These are phyloP conservation scores for Urocitellus parryii DNA, from an alignment of 2,113 vertebrate genomes.

Conservation along the genomic window DNA sequence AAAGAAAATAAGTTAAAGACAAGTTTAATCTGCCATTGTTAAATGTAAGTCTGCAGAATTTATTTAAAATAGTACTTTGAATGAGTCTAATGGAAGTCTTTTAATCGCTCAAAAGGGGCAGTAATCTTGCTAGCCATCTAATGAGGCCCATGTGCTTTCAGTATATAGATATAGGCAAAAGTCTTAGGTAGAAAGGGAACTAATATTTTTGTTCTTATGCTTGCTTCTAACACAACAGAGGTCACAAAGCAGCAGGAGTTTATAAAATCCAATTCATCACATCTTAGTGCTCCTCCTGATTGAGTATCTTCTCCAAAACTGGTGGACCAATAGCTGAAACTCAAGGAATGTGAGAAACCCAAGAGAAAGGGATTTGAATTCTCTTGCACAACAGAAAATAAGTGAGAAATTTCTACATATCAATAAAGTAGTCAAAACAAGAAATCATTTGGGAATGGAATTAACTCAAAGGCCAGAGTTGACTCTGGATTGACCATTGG, in stretches of 20 bases:
- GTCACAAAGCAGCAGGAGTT: neutral
- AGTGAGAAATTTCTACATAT: neutral
- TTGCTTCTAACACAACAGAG: neutral
- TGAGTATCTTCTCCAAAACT: slow-evolving; percentile 20
- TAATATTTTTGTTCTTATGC: neutral
- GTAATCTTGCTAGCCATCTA: neutral
- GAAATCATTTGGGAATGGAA: neutral
- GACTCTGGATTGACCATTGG: neutral
- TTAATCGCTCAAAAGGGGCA: neutral
- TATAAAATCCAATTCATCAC: neutral
- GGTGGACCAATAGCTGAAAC: neutral
- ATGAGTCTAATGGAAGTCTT: neutral
- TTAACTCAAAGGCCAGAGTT: neutral
- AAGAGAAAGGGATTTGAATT: neutral
- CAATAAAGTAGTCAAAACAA: neutral
- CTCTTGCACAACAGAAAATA: neutral
- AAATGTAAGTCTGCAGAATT: neutral
- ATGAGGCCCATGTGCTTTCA: neutral
- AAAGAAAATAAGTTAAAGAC: neutral
- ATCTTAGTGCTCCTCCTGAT: neutral
- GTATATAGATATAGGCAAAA: neutral
- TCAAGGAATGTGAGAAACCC: neutral
- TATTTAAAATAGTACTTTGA: neutral
- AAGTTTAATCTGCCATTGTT: neutral
- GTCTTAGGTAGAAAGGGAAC: neutral